phyloP scores from a whole-genome alignment of 30 jellyfish, hydroid and myxozoan genomes.

The Cassiopea andromeda region DNA sequence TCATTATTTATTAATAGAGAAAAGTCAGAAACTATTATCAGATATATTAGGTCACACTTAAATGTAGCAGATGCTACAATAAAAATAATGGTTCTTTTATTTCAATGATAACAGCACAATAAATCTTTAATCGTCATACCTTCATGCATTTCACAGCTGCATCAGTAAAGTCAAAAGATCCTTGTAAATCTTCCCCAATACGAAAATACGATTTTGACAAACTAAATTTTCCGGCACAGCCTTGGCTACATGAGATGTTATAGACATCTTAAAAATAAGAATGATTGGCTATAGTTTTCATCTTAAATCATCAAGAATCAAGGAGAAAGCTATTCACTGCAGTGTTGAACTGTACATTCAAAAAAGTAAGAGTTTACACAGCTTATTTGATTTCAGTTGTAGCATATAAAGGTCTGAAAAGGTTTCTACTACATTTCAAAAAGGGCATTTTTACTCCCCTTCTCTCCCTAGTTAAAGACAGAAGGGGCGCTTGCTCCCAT shows the following conservation, averaged over 20 bases:
- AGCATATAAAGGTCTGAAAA: not conserved
- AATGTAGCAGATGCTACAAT: too few species aligned
- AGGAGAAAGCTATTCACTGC: not conserved
- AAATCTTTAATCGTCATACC: conserved; percentile 40
- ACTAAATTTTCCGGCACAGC: conserved; percentile 94
- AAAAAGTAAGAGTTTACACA: too few species aligned
- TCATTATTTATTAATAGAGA: too few species aligned
- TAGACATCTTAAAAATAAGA: conserved; percentile 72
- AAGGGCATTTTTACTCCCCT: too few species aligned
- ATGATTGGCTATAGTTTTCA: not conserved
- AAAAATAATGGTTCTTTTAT: not conserved
- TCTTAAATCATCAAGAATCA: not conserved
- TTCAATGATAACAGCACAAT: not conserved
- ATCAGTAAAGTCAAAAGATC: conserved; percentile 88
- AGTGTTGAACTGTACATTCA: not conserved
- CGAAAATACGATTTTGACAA: conserved; percentile 85
- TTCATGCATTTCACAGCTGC: conserved; percentile 77
- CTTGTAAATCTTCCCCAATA: conserved; percentile 95
- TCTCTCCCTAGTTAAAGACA: too few species aligned
- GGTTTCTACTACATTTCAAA: too few species aligned
- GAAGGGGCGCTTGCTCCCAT: too few species aligned
- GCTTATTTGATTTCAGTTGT: too few species aligned
- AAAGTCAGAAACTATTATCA: too few species aligned
- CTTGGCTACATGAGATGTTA: conserved; percentile 86
- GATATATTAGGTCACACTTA: too few species aligned